phyloP scores from a whole-genome alignment of 2,113 vertebrate species.

The Tachycineta bicolor region DNA sequence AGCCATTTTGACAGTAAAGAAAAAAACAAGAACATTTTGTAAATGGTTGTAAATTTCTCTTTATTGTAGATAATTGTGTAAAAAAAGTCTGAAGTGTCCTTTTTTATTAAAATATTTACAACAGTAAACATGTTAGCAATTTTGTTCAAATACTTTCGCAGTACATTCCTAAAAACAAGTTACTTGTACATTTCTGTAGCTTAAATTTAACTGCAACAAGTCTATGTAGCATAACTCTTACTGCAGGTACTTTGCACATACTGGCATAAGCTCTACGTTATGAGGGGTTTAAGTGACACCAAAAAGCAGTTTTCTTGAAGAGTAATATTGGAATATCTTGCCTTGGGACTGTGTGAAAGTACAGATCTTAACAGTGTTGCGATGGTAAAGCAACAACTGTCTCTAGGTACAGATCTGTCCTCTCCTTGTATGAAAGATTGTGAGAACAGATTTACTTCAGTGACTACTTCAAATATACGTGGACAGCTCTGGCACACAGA shows the following conservation, averaged over 20 bases:
- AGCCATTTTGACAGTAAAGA: background rate
- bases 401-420: background rate
- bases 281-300: conserved; percentile 19
- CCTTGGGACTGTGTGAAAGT: background rate
- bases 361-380: background rate
- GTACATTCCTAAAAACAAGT: conserved; percentile 73
- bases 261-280: conserved; percentile 38
- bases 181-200: conserved; percentile 71
- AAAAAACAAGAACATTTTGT: conserved; percentile 48
- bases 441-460: background rate
- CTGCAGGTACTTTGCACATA: conserved; percentile 25
- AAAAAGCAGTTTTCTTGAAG: background rate
- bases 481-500: conserved; percentile 78
- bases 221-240: conserved; percentile 36
- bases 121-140: conserved; percentile 63
- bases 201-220: conserved; percentile 68
- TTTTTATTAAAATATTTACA: conserved; percentile 72
- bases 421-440: background rate
- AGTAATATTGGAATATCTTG: background rate
- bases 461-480: conserved; percentile 82
- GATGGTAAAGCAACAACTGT: background rate
- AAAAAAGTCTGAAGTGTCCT: conserved; percentile 60
- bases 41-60: conserved; percentile 74
- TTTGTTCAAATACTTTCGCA: conserved; percentile 56
- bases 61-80: conserved; percentile 75